phyloP scores from a whole-genome alignment of 1,140 invertebrate species.

The Drosophila takahashii region DNA sequence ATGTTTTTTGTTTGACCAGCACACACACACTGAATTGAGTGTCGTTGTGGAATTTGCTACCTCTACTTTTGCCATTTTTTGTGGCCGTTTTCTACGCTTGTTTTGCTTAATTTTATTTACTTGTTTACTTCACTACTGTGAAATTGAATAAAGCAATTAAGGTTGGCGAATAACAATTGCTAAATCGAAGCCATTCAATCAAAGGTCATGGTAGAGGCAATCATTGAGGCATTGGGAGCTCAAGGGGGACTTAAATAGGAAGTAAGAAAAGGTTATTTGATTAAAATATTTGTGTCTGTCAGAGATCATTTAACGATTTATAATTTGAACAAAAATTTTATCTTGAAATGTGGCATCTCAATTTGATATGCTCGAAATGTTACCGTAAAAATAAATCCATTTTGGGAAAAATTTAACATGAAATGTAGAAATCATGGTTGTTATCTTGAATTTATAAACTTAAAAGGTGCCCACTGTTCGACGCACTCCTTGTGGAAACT shows the following conservation, averaged over 20 bases:
- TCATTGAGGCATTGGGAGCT: not conserved
- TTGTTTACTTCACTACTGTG: slow-evolving; percentile 2
- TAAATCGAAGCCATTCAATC: not conserved
- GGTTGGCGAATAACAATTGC: slow-evolving; percentile 1
- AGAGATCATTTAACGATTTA: too few species aligned
- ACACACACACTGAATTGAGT: slow-evolving; percentile 10
- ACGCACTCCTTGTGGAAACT: not conserved
- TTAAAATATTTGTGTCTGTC: not conserved
- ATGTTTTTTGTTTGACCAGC: slow-evolving; percentile 39
- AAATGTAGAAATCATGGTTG: not conserved
- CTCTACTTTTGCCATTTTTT: not conserved
- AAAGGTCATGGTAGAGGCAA: not conserved
- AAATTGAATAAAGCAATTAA: slow-evolving; percentile 42
- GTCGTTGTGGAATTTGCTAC: slow-evolving; percentile 19
- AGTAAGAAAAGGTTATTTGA: not conserved
- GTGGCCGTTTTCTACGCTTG: slow-evolving; percentile 8
- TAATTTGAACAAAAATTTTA: too few species aligned
- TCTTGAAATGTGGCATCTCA: too few species aligned
- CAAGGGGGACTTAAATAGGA: not conserved
- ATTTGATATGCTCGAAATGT: too few species aligned
- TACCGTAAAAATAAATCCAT: not conserved
- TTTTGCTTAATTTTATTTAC: slow-evolving; percentile 19
- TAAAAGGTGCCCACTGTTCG: slow-evolving; percentile 33
- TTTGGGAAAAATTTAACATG: not conserved
- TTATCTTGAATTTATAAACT: slow-evolving; percentile 10